Evolutionary conservation across 2,797 vertebrate genomes (phyloP), one percentile per base, ranked within the genome.

Genomic region (Platyrinchus mystaceus): DNA sequence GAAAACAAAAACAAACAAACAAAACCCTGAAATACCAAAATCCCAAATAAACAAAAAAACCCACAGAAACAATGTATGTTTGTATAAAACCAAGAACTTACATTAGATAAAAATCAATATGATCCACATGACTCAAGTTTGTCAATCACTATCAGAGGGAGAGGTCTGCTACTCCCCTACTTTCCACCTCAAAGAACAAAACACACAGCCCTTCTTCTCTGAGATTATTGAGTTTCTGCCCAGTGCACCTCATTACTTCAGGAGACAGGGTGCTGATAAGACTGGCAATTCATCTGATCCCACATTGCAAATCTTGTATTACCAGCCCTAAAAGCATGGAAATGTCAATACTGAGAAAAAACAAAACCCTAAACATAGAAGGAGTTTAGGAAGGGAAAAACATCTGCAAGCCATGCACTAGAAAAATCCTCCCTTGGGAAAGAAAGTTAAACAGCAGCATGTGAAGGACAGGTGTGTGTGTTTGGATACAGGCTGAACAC

Each of bases 191-290:
- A 67, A 78, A 83, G 76, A 67, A 34, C 47, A 80, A 69, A 94
- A 55, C 23, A 37, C 34, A 30, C 30, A 70, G 8, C 5, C 28
- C 17, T 73, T 37, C 23, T 89, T 77, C n/a, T 87, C 62, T 37
- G 46, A 84, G 39, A 47, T 86, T 88, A 81, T 66, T 88, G 69
- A 75, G 19, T 91, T 82, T 53, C 75, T 91, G 73, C 56, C 64
- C 60, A 62, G 53, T 50, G 46, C n/a, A 53, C 22, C 70, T 96
- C 79, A 58, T 75, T 84, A 77, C 70, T 90, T 59, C 55, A 78
- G 73, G 66, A 90, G 36, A 63, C 76, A 86, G 36, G 24, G 26
- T 5, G 10, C 69, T 91, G 91, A 86, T 85, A 84, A 91, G 46
- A 56, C 32, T 7, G 9, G 74, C 43, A 90, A 67, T 69, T 84